phyloP scores from a whole-genome alignment of 2,113 vertebrate species.

The Vulpes vulpes region DNA sequence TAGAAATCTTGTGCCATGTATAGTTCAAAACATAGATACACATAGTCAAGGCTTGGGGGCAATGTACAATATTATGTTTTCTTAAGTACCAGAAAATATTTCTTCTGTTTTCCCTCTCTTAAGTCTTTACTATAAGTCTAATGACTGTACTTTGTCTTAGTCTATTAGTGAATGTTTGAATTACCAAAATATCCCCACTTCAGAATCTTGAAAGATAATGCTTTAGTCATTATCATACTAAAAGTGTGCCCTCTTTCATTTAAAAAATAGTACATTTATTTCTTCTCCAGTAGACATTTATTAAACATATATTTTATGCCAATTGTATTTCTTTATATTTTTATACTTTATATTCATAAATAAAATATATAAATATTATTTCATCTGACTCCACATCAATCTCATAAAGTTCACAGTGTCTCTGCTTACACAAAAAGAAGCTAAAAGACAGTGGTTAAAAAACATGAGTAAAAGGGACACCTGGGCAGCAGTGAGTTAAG shows the following conservation, averaged over 20 bases:
- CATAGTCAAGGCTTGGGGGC: neutral
- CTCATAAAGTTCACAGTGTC: neutral
- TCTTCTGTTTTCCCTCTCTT: neutral
- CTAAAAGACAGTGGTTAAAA: neutral
- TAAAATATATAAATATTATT: neutral
- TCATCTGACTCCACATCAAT: neutral
- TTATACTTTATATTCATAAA: neutral
- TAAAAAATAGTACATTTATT: neutral
- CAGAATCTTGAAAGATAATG: neutral
- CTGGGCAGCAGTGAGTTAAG: neutral
- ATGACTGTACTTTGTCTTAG: neutral
- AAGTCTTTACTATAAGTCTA: neutral
- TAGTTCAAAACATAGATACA: neutral
- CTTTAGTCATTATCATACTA: neutral
- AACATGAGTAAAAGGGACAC: neutral
- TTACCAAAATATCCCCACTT: neutral
- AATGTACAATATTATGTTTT: neutral
- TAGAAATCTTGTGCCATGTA: neutral
- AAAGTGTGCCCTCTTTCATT: neutral
- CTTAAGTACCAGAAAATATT: neutral
- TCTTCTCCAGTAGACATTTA: neutral
- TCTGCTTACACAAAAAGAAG: neutral
- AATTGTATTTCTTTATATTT: neutral
- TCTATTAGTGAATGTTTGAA: neutral
- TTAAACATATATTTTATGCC: neutral